Base-by-base conservation (phyloP, 2,888 invertebrate genomes). In the Acrocyrtus sp. region DNA sequence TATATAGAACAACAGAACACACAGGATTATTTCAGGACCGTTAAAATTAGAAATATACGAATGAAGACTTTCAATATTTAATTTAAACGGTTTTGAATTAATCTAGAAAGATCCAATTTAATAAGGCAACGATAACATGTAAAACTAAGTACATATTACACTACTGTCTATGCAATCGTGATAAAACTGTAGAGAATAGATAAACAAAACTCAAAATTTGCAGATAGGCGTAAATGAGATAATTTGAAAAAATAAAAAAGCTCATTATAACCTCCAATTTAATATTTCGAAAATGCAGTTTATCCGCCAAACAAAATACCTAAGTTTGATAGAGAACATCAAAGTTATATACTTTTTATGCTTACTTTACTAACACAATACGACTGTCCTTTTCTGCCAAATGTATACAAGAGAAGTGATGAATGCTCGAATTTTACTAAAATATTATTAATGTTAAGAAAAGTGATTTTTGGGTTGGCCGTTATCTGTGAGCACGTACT, bases 151-250 rank as follows among this genome's bases (percentile, higher is more conserved):
- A n/a, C n/a, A n/a, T n/a, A n/a, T n/a, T n/a, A n/a, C n/a, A n/a
- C n/a, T n/a, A n/a, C n/a, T n/a, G n/a, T n/a, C n/a, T 65, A 65
- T 56, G 48, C 65, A 65, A 65, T 65, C 65, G 65, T 56, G 65
- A 65, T 54, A 56, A 48, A 54, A 56, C 29, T 27, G 45, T 65
- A 56, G 47, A 34, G 65, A 34, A 47, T 54, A 65, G 56, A 56
- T 56, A n/a, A n/a, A n/a, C n/a, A 17, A 51, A 62, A 62, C 51
- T 62, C 53, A n/a, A 53, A 53, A 60, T 45, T 43, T 68, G 60
- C 54, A 60, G 53, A 50, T 43, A 45, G 54, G 41, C 53, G 45
- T 51, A 24, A 68, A 41, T n/a, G n/a, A n/a, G n/a, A n/a, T n/a
- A 47, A 67, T 53, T 47, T 68, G 67, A 41, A 47, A 57, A 51